Evolutionary conservation across 2,113 vertebrate species (phyloP), one percentile per base, ranked within the genome.

Genomic region (Narcine bancroftii): DNA sequence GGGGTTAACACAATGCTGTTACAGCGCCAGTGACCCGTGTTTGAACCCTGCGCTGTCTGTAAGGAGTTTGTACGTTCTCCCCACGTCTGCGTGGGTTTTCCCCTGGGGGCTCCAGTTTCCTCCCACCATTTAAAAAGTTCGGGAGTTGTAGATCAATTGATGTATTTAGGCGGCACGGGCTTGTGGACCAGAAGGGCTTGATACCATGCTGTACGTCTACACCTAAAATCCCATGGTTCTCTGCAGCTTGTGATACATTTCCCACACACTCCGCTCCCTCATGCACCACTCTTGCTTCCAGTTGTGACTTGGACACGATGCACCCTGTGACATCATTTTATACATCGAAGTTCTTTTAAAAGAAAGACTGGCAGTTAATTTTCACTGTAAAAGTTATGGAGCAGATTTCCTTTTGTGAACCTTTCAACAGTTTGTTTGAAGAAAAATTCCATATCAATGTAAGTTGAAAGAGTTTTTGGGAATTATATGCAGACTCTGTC

Each of bases 391-490:
- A 36, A 87, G 60, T 87, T 87, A 87, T 87, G 81, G 15, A 21
- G 13, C 56, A 33, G 10, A 6, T 87, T 87, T 87, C 81, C 60
- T 53, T n/a, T 9, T 60, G 17, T 87, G 53, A 87, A 87, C 81
- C 36, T 60, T 60, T 87, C 21, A 87, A 42, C 53, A 87, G 53
- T 60, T 87, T 87, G 81, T 60, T 87, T 87, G 53, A 87, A 63
- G n/a, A 87, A 36, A n/a, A 60, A 56, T 56, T 87, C 53, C 53
- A 87, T 87, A 60, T 60, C 33, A 36, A 5, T 21, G 81, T 56
- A 56, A 85, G 36, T n/a, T 87, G 53, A 87, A 60, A n/a, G 10
- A 15, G 17, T 60, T 17, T 53, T 29, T 6, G 21, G 21, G 6
- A 36, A 63, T 60, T 21, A 39, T 87, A 33, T 21, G 53, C 13